Base-by-base conservation (phyloP, 2,888 invertebrate genomes). In the Gibbula magus region DNA sequence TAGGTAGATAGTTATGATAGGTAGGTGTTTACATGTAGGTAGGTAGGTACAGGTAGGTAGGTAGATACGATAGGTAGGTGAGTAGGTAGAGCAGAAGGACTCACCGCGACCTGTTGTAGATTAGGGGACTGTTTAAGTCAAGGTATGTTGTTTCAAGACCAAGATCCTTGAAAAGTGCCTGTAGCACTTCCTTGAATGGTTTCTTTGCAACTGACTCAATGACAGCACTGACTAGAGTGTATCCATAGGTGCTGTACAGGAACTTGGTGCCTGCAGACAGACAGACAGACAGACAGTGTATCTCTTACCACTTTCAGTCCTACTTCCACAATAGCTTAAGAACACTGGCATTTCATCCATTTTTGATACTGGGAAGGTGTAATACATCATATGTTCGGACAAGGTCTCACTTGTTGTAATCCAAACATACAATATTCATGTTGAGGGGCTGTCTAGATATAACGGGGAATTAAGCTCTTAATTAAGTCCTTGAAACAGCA, bases 241-340 rank as follows among this genome's bases (percentile, higher is more conserved):
- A 94, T 0, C 94, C 95, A 89, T 94, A 94, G 0, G 94, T 94
- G 13, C 94, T 94, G 88, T 95, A 95, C 20, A 92, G 84, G 86
- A 89, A 94, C 80, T 93, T 91, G 0, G 90, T 90, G 5, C 91
- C 92, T 92, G 81, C 0, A 82, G 75, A 51, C 13, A 45, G 10
- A 45, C 10, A 35, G 8, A 35, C 3, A 5, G 35, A 8, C 8
- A 8, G 8, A n/a, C n/a, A n/a, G n/a, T n/a, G n/a, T n/a, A n/a
- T n/a, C n/a, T n/a, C n/a, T n/a, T n/a, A n/a, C n/a, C n/a, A n/a
- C n/a, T n/a, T n/a, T n/a, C n/a, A n/a, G n/a, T n/a, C n/a, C n/a
- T n/a, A n/a, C n/a, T n/a, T n/a, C n/a, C n/a, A n/a, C 13, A 45
- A 45, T 45, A 35, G 35, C 35, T 35, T 35, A 5, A 3, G 4